Conservation (phyloP, 2,113 vertebrate genomes). For the Orthochromis indermauri region DNA sequence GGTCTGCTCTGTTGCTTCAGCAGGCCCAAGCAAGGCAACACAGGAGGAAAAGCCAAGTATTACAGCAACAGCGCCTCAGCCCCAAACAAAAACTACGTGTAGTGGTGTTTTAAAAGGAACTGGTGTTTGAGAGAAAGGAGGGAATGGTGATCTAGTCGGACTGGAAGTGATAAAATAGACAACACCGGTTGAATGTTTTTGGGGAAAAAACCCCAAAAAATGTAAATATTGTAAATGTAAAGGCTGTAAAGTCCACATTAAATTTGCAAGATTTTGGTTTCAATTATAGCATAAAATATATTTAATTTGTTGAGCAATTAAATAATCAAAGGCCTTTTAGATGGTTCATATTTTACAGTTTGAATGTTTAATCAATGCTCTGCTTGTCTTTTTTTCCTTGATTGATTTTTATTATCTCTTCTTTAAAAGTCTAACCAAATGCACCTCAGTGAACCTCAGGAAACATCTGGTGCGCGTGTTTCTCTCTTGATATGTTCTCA, state of each 20-base stretch:
- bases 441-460: conserved; percentile 7
- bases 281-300: background rate
- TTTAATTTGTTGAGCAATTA: background rate
- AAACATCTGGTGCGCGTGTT: background rate
- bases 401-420: background rate
- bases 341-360: background rate
- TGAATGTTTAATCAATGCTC: background rate
- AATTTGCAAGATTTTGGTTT: background rate
- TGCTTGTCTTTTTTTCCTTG: background rate
- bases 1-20: conserved; percentile 76
- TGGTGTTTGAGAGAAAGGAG: background rate
- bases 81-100: conserved; percentile 67
- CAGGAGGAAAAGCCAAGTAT: conserved; percentile 63
- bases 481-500: background rate
- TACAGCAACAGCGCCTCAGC: conserved; percentile 59
- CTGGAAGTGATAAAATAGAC: background rate
- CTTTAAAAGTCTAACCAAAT: background rate
- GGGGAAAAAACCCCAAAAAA: accelerated
- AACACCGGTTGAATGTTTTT: background rate
- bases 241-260: background rate
- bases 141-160: background rate
- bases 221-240: conserved; percentile 46
- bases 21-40: conserved; percentile 30
- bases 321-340: background rate
- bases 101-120: background rate